These are phyloP conservation scores for Heloderma charlesbogerti DNA, from an alignment of 2,113 vertebrate species.

Conservation along the genomic window DNA sequence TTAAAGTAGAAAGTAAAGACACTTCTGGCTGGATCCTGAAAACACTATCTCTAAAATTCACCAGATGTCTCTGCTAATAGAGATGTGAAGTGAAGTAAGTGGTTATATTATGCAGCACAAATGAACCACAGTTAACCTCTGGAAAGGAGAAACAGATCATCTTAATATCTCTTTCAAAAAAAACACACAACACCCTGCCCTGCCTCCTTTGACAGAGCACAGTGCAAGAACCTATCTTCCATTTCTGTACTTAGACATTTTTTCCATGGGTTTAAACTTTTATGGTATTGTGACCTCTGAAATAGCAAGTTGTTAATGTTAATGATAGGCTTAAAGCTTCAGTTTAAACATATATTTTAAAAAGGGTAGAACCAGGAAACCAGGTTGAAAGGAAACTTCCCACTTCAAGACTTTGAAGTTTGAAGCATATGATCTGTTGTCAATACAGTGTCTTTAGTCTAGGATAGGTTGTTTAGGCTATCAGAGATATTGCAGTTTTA, in stretches of 20 bases:
- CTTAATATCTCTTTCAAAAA: constrained; percentile 31
- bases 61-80: constrained; percentile 13
- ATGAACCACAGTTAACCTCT: constrained; percentile 17
- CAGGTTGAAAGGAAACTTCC: neutral
- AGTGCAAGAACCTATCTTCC: neutral
- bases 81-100: constrained; percentile 12
- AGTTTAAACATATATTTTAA: neutral
- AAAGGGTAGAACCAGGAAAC: neutral
- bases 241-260: constrained; percentile 16
- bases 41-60: constrained; percentile 13
- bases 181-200: neutral
- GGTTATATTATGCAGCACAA: constrained; percentile 32
- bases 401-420: neutral
- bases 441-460: neutral
- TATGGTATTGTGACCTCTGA: constrained; percentile 17
- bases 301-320: constrained; percentile 29
- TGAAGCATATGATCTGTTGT: neutral
- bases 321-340: constrained; percentile 38
- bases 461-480: neutral
- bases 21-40: constrained; percentile 1
- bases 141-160: constrained; percentile 19
- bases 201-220: neutral
- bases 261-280: constrained; percentile 25
- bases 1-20: constrained; percentile 7
- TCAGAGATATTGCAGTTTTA: rapidly evolving